Evolutionary conservation across 2,888 invertebrate genomes (phyloP).

Genomic region (Chymomyza caudatula): DNA sequence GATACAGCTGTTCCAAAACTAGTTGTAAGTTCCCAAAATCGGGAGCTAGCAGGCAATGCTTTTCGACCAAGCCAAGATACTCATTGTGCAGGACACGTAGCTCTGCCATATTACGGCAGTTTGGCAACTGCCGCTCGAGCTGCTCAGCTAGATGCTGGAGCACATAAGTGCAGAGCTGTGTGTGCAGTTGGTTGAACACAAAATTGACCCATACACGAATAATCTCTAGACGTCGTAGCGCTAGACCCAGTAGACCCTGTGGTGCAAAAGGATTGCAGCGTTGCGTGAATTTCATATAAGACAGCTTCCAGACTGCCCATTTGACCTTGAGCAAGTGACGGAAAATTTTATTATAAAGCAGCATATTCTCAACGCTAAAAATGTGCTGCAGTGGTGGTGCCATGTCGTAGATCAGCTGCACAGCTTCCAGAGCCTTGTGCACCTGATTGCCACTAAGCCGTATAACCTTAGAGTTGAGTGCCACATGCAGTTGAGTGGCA

Average conservation of each 20-base stretch:
- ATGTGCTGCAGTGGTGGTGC: constrained; percentile 68
- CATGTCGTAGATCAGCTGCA: constrained; percentile 67
- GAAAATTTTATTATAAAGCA: constrained; percentile 78
- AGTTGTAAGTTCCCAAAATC: constrained; percentile 52
- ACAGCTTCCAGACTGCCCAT: constrained; percentile 80
- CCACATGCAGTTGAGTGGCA: too few relatives aligned
- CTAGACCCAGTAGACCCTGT: constrained; percentile 68
- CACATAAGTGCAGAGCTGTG: constrained; percentile 79
- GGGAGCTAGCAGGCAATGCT: constrained; percentile 70
- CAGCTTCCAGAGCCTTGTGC: constrained; percentile 70
- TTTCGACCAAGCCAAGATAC: constrained; percentile 68
- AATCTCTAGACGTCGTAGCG: constrained; percentile 79
- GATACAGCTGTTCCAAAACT: constrained; percentile 74
- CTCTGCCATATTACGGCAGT: constrained; percentile 67
- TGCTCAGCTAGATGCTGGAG: constrained; percentile 76
- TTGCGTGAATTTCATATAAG: constrained; percentile 78
- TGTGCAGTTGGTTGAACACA: constrained; percentile 79
- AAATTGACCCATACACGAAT: constrained; percentile 80
- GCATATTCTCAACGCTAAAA: constrained; percentile 60
- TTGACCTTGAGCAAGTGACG: constrained; percentile 80
- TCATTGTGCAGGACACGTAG: constrained; percentile 73
- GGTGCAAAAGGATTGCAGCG: constrained; percentile 59
- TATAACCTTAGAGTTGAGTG: constrained; percentile 53
- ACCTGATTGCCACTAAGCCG: constrained; percentile 60
- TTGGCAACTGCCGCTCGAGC: constrained; percentile 66